Base-by-base conservation (phyloP, 2,888 invertebrate species). In the Nemotelus nigrinus region DNA sequence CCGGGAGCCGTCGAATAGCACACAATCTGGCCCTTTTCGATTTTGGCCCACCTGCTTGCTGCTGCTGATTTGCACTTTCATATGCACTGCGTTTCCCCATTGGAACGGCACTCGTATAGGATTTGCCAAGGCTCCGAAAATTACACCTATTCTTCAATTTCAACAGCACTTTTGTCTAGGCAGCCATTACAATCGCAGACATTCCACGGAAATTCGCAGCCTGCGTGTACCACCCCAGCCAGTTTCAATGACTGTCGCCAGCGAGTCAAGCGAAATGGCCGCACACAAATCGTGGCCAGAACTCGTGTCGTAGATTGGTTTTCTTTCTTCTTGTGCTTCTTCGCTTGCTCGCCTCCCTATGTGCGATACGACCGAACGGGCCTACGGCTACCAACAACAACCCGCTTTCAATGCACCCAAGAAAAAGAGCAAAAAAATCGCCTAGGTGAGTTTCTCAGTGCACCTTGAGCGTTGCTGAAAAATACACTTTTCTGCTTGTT, bases 61-160 rank as follows among this genome's bases (percentile, higher is more conserved):
- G 71, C 43, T 79, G 71, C 55, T 55, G 57, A 10, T 2, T 55
- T 60, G 70, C 58, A 43, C 10, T 60, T 3, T 67, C 78, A 50
- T 63, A 53, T 39, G 65, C 75, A 60, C 58, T 75, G 41, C 78
- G 78, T 65, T 79, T 79, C 68, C 79, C 79, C 79, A 79, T 79
- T 48, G 47, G 55, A 2, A 58, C 5, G 5, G 25, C 57, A 2
- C 57, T 6, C 6, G 57, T 25, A 25, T 25, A 25, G 25, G 25
- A 25, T 25, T n/a, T 25, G 57, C 57, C 10, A 10, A 53, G 53
- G 6, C 8, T 25, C 25, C 25, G 25, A 25, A 25, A 25, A 25
- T 25, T 25, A 1, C 25, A 25, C 25, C 25, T 25, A 25, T 1
- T 25, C 25, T 25, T 25, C 25, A 25, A 0, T 25, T 25, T 58